Conservation (phyloP, 2,797 vertebrate species). For the Micrastur ruficollis region DNA sequence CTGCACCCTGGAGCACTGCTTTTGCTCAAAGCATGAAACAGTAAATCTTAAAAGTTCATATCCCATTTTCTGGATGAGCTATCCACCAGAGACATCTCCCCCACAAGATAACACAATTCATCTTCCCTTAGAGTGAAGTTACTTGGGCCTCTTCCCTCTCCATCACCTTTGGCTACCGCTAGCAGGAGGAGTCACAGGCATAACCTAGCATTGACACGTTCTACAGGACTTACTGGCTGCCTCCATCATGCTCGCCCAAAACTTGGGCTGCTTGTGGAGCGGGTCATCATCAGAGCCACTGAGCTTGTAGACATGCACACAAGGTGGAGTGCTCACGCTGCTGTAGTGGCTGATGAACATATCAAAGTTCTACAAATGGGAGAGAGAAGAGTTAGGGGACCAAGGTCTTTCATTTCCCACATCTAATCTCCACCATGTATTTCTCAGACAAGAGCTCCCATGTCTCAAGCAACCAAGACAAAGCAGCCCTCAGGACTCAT, state of each 20-base stretch:
- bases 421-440: background rate
- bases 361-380: slow-evolving; percentile 86
- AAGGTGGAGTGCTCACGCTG: slow-evolving; percentile 91
- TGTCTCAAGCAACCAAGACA: background rate
- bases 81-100: accelerated
- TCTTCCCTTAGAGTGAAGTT: background rate
- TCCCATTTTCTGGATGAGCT: background rate
- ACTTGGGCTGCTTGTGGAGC: slow-evolving; percentile 85
- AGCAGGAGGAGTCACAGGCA: background rate
- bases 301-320: slow-evolving; percentile 95
- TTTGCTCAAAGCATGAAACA: background rate
- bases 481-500: background rate
- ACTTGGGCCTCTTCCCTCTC: background rate
- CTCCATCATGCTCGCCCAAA: slow-evolving; percentile 99
- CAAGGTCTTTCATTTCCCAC: background rate
- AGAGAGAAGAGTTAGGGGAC: background rate
- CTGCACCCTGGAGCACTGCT: background rate
- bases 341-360: slow-evolving; percentile 99
- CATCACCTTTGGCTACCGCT: background rate
- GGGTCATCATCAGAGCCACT: slow-evolving; percentile 81
- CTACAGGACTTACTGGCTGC: slow-evolving; percentile 84
- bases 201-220: accelerated
- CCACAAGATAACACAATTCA: accelerated
- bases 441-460: background rate
- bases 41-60: background rate